Percentiles rank a stretch among this genome's conserved stretches.
These are phyloP conservation scores for Coleophora deauratella DNA, from an alignment of 2,888 invertebrate species.

Conservation along the genomic window DNA sequence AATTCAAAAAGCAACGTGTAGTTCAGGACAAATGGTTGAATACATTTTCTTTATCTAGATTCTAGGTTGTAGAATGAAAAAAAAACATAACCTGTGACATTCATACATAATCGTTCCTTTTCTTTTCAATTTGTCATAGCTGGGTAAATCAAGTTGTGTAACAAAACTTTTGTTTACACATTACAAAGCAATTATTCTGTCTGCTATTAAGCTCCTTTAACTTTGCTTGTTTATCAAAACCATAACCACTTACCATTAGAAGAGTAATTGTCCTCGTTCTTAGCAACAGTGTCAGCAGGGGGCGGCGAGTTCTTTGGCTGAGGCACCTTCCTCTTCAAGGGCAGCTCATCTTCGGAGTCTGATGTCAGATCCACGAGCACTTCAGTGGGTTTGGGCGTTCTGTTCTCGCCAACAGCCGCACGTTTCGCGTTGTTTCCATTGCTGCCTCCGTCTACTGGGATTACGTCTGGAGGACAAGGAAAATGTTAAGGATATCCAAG, in stretches of 20 bases:
- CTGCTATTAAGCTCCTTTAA: not conserved
- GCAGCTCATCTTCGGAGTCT: slow-evolving; percentile 82
- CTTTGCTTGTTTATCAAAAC: not conserved
- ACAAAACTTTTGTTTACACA: too few species aligned
- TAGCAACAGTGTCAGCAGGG: slow-evolving; percentile 33
- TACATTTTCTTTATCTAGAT: too few species aligned
- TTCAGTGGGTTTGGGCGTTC: slow-evolving; percentile 50
- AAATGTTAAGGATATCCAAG: not conserved
- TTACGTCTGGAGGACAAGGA: slow-evolving; percentile 49
- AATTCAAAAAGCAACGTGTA: too few species aligned
- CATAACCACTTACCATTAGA: slow-evolving; percentile 31
- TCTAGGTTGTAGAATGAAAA: too few species aligned
- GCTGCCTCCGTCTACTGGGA: slow-evolving; percentile 51
- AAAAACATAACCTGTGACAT: too few species aligned
- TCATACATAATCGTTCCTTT: too few species aligned
- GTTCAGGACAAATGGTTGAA: too few species aligned
- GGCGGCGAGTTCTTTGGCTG: slow-evolving; percentile 58
- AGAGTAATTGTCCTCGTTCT: slow-evolving; percentile 53
- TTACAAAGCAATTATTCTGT: too few species aligned
- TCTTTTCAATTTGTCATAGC: too few species aligned
- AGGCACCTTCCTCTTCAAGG: slow-evolving; percentile 75
- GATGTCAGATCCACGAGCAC: slow-evolving; percentile 81
- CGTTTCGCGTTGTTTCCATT: slow-evolving; percentile 34
- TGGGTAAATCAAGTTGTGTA: too few species aligned
- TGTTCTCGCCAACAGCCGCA: slow-evolving; percentile 51